Percentiles rank a stretch among this genome's conserved stretches.
Conservation (phyloP, 2,888 invertebrate species). For the Meghimatium bilineatum region DNA sequence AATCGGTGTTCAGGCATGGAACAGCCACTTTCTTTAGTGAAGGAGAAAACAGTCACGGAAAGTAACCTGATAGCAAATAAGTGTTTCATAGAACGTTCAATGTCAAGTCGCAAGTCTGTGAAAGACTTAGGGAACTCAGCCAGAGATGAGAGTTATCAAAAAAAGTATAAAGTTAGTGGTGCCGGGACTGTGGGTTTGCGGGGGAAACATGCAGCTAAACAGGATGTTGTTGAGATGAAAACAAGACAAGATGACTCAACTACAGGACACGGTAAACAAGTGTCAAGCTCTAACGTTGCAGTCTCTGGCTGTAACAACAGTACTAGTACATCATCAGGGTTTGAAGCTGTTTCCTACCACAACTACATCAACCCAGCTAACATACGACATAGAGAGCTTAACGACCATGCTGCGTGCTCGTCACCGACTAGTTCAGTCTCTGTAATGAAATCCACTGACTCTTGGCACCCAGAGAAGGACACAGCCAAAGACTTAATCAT, state of each 20-base stretch:
- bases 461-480: not conserved
- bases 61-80: not conserved
- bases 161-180: not conserved
- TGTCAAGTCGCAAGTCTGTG: too few relatives aligned
- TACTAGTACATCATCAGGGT: not conserved
- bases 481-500: not conserved
- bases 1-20: not conserved
- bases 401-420: not conserved
- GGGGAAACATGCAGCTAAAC: not conserved
- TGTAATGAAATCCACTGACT: not conserved
- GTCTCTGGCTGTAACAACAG: not conserved
- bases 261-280: not conserved
- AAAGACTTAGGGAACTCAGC: not conserved
- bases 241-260: not conserved
- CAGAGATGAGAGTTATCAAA: not conserved
- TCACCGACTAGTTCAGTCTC: not conserved
- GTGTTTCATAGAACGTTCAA: not conserved
- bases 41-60: not conserved
- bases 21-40: slow-evolving; percentile 22
- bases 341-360: not conserved
- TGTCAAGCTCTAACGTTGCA: not conserved
- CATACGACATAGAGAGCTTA: not conserved
- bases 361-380: not conserved
- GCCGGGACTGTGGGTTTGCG: too few relatives aligned
- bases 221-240: not conserved